Percentiles rank a stretch among this genome's conserved stretches.
Evolutionary conservation across 2,113 vertebrate species (phyloP).

Genomic region (Antennarius striatus): DNA sequence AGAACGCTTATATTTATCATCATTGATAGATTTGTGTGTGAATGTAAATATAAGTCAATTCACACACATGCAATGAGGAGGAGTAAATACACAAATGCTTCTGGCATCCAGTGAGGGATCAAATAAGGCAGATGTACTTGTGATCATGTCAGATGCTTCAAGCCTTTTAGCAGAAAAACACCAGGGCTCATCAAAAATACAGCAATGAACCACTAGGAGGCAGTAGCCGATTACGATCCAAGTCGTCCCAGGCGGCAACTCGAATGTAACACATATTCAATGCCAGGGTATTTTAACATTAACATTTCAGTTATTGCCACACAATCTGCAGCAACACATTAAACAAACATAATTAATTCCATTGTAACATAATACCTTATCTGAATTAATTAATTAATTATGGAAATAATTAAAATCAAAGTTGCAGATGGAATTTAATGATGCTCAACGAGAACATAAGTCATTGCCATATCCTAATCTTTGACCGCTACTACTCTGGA

Average conservation of each 20-base stretch:
- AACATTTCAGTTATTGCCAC: constrained; percentile 2
- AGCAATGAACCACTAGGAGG: constrained; percentile 65
- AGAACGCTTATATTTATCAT: background rate
- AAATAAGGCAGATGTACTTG: constrained; percentile 34
- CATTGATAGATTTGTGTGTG: too few relatives aligned
- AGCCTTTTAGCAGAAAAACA: constrained; percentile 52
- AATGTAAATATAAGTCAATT: background rate
- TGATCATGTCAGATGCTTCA: constrained; percentile 44
- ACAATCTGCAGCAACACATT: background rate
- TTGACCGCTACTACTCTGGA: constrained; percentile 17
- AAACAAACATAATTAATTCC: background rate
- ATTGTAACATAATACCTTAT: too few relatives aligned
- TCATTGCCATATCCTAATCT: constrained; percentile 49
- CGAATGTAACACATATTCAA: background rate
- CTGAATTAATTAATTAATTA: too few relatives aligned
- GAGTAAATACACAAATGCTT: constrained; percentile 31
- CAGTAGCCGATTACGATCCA: constrained; percentile 58
- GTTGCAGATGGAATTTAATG: too few relatives aligned
- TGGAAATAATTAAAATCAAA: too few relatives aligned
- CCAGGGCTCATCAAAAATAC: constrained; percentile 18
- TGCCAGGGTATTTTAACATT: background rate
- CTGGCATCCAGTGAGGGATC: constrained; percentile 12
- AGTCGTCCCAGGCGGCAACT: background rate
- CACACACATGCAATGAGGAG: background rate
- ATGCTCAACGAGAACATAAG: too few relatives aligned